A percentile compares a stretch with the other conserved stretches of the same genome.
These are phyloP conservation scores for Macropis europaea DNA, from an alignment of 2,888 invertebrate genomes.

Conservation along the genomic window DNA sequence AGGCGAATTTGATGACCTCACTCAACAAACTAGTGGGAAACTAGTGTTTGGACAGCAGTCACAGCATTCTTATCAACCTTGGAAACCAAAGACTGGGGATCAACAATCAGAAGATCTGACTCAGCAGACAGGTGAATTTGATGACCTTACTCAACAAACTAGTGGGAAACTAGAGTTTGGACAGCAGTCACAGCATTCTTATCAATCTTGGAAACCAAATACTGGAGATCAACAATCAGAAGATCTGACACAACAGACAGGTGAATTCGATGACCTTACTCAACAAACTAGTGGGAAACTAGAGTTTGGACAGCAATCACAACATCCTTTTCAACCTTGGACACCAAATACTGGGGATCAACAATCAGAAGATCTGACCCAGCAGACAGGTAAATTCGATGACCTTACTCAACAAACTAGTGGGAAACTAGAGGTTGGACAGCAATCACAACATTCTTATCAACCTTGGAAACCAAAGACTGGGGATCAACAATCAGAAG, in stretches of 20 bases:
- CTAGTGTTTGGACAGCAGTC: slow-evolving; percentile 49
- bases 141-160: slow-evolving; percentile 28
- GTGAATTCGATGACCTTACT: slow-evolving; percentile 47
- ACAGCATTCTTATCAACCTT: slow-evolving; percentile 28
- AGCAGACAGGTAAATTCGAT: slow-evolving; percentile 51
- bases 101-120: slow-evolving; percentile 33
- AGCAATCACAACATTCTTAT: slow-evolving; percentile 35
- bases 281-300: slow-evolving; percentile 56
- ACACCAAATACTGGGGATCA: slow-evolving; percentile 7
- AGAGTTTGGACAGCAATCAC: slow-evolving; percentile 44
- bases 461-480: slow-evolving; percentile 6
- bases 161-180: slow-evolving; percentile 15
- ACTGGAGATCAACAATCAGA: slow-evolving; percentile 7
- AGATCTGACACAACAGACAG: slow-evolving; percentile 49
- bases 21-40: slow-evolving; percentile 45
- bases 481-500: slow-evolving; percentile 28
- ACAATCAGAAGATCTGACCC: slow-evolving; percentile 33
- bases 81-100: neutral
- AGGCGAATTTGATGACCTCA: slow-evolving; percentile 37
- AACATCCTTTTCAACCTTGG: slow-evolving; percentile 27
- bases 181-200: slow-evolving; percentile 35
- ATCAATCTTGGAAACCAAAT: slow-evolving; percentile 10
- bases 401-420: slow-evolving; percentile 31
- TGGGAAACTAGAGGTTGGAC: slow-evolving; percentile 22
- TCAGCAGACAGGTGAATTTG: slow-evolving; percentile 52